Base-by-base conservation (phyloP, 2,113 vertebrate genomes). In the Takifugu bimaculatus region DNA sequence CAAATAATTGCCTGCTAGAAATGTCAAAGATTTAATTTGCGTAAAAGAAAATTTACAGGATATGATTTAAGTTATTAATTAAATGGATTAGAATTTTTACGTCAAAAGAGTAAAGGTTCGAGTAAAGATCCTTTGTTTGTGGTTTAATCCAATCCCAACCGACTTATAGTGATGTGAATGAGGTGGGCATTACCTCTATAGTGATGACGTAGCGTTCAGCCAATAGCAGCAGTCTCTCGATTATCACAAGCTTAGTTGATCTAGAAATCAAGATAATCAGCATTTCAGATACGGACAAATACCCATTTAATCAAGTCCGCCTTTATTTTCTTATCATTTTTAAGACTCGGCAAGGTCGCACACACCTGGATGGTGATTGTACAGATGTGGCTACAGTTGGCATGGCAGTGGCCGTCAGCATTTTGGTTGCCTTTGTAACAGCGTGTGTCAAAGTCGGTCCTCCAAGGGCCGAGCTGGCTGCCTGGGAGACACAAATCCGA, bases 381-480 rank as follows among this genome's bases (percentile, higher is more conserved):
- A 99, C 97, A 68, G 97, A 99, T 0, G 97, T 99, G 74, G 97
- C 97, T 56, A 98, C 97, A 0, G 96, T 97, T 6, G 97, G 97
- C 97, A 99, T 98, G 57, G 97, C 95, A 14, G 97, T 99, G 65
- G 97, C 97, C 0, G 97, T 99, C 66, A 99, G 91, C 97, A 99
- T 99, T 89, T 99, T 99, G 54, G 97, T 99, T 62, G 97, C 97
- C 91, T 94, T 93, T 7, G 95, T 99, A 75, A 99, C 97, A 75
- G 97, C 97, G 27, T 99, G 97, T 4, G 97, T 99, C 76, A 99
- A 75, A 1, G 96, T 99, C 7, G 96, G 97, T 44, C 96, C 97
- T 0, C 97, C 97, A 0, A 99, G 92, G 0, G 97, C 95, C 27
- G 96, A 99, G 78, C 97, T 99, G 48, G 97, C 96, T 68, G 95